Percentiles rank a stretch among this genome's conserved stretches.
Conservation (phyloP, 2,113 vertebrate species). For the Trochalopteron elliotii region DNA sequence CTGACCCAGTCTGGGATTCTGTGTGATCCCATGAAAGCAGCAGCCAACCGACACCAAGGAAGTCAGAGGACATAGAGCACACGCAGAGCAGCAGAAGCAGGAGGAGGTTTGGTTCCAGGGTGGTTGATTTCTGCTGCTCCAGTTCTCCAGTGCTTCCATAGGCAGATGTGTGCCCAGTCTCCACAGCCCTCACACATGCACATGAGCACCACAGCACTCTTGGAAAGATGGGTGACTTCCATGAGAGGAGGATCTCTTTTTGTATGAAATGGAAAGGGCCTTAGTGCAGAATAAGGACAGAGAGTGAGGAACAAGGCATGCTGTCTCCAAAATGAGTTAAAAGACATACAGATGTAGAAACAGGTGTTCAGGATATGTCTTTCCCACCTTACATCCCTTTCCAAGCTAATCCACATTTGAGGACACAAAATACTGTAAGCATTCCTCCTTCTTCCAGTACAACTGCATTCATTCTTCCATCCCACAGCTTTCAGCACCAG, state of each 20-base stretch:
- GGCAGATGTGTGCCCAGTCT: background rate
- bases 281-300: background rate
- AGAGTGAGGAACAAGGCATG: background rate
- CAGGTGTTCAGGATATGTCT: slow-evolving; percentile 69
- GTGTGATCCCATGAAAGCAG: background rate
- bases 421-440: slow-evolving; percentile 45
- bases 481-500: slow-evolving; percentile 70
- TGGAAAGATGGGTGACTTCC: background rate
- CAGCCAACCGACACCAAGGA: background rate
- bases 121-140: background rate
- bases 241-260: background rate
- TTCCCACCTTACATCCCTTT: slow-evolving; percentile 56
- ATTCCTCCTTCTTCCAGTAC: slow-evolving; percentile 54
- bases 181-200: background rate
- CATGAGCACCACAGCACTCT: background rate
- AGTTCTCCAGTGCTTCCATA: background rate
- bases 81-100: background rate
- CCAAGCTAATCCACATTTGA: slow-evolving; percentile 64
- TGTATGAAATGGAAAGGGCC: background rate
- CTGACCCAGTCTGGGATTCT: rapidly evolving
- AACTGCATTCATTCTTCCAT: slow-evolving; percentile 55
- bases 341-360: slow-evolving; percentile 54
- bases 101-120: background rate
- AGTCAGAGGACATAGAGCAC: rapidly evolving
- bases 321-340: background rate